These are phyloP conservation scores for Phocides pigmalion DNA, from an alignment of 1,140 invertebrate genomes.

Conservation along the genomic window DNA sequence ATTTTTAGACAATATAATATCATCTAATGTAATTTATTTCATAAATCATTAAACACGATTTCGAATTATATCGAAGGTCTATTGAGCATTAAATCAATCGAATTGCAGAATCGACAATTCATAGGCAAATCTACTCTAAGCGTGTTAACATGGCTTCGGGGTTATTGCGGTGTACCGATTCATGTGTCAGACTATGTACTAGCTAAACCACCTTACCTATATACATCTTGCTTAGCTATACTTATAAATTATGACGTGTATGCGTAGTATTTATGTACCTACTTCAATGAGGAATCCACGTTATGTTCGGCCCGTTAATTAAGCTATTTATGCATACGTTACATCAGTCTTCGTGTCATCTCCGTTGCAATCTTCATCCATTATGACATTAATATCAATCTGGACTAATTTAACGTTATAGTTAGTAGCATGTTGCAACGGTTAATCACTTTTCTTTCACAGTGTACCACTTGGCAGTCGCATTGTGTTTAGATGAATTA, in stretches of 20 bases:
- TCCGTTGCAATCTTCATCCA: conserved; percentile 14
- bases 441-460: conserved; percentile 29
- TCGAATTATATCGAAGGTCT: conserved; percentile 42
- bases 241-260: not conserved
- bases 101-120: conserved; percentile 73
- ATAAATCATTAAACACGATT: conserved; percentile 28
- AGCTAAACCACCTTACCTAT: conserved; percentile 34
- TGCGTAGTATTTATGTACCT: not conserved
- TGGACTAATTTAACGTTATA: conserved; percentile 40
- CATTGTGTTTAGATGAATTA: conserved; percentile 52
- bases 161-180: conserved; percentile 73
- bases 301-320: not conserved
- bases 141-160: conserved; percentile 74
- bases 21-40: too few relatives aligned
- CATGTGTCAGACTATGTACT: conserved; percentile 52
- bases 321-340: conserved; percentile 9
- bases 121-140: conserved; percentile 75
- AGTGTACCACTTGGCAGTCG: conserved; percentile 33
- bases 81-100: conserved; percentile 64
- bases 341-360: conserved; percentile 8
- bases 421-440: conserved; percentile 27
- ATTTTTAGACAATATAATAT: too few relatives aligned
- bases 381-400: conserved; percentile 40
- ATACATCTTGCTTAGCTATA: conserved; percentile 6
- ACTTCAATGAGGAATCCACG: not conserved